Evolutionary conservation across 1,140 invertebrate genomes (phyloP).

Genomic region (Teleopsis dalmanni): DNA sequence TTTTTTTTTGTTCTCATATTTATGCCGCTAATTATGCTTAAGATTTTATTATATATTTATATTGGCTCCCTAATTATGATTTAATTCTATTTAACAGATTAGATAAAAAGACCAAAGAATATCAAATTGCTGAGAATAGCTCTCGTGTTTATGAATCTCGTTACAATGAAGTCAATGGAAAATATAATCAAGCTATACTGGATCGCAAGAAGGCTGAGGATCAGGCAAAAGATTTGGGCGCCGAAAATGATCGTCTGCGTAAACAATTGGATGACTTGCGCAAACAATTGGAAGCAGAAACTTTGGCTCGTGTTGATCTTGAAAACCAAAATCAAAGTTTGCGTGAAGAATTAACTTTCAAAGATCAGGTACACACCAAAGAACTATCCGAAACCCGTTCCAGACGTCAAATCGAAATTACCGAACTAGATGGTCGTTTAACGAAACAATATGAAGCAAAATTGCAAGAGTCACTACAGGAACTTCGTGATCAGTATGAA

Average conservation of each 20-base stretch:
- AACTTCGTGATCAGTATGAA: conserved; percentile 89
- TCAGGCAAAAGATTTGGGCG: conserved; percentile 67
- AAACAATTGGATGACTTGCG: conserved; percentile 69
- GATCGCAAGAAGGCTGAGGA: conserved; percentile 76
- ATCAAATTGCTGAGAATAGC: conserved; percentile 62
- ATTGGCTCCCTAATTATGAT: too few species aligned
- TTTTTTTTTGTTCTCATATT: too few species aligned
- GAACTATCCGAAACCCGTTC: conserved; percentile 83
- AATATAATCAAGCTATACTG: conserved; percentile 67
- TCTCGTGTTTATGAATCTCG: conserved; percentile 59
- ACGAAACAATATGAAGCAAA: conserved; percentile 90
- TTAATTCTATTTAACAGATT: too few species aligned
- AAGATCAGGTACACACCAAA: conserved; percentile 75
- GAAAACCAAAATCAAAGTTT: conserved; percentile 89
- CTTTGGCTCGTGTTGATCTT: conserved; percentile 80
- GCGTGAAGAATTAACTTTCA: conserved; percentile 87
- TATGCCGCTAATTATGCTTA: too few species aligned
- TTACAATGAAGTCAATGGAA: conserved; percentile 64
- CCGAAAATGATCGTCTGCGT: conserved; percentile 67
- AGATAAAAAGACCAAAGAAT: conserved; percentile 75
- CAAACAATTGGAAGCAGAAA: conserved; percentile 87
- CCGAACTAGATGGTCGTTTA: conserved; percentile 73
- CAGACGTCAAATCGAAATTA: conserved; percentile 66
- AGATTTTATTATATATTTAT: too few species aligned
- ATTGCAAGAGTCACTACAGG: conserved; percentile 84